These are phyloP conservation scores for Aphrophora alni DNA, from an alignment of 2,888 invertebrate species.

Conservation along the genomic window DNA sequence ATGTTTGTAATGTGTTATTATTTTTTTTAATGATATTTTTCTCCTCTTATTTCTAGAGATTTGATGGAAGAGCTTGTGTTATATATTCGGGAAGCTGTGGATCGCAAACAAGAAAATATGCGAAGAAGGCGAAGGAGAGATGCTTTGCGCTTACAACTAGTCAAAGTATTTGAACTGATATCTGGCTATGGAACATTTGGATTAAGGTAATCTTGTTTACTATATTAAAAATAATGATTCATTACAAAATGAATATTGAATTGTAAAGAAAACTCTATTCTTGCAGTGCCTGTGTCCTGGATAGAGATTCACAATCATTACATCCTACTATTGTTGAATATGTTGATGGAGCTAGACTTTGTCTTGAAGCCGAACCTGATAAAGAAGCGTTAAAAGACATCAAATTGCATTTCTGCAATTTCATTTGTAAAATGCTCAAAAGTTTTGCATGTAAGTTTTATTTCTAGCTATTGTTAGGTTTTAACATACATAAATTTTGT, in stretches of 20 bases:
- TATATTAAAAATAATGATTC: too few species aligned
- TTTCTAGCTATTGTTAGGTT: too few species aligned
- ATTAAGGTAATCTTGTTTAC: constrained; percentile 62
- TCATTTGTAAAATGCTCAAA: constrained; percentile 91
- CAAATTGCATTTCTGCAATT: constrained; percentile 91
- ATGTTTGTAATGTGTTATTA: not conserved
- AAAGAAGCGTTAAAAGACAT: constrained; percentile 92
- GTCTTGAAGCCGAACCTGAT: constrained; percentile 92
- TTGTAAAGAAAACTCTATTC: constrained; percentile 15
- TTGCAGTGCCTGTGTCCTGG: constrained; percentile 78
- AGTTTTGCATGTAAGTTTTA: constrained; percentile 83
- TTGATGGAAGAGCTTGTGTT: constrained; percentile 94
- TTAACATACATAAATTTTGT: too few species aligned
- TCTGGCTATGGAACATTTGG: constrained; percentile 92
- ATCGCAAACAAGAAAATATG: constrained; percentile 97
- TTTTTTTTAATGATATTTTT: not conserved
- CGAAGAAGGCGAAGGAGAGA: constrained; percentile 89
- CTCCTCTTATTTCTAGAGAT: constrained; percentile 67
- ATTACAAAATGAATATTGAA: not conserved
- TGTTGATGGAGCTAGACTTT: constrained; percentile 90
- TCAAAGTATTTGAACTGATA: constrained; percentile 89
- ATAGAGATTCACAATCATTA: constrained; percentile 80
- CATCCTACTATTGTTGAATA: constrained; percentile 92
- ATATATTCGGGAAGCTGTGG: constrained; percentile 93
- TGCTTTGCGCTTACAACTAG: constrained; percentile 88